Evolutionary conservation across 1,140 invertebrate species (phyloP), one percentile per base, ranked within the genome.

Genomic region (Dolichoris vasculosae): DNA sequence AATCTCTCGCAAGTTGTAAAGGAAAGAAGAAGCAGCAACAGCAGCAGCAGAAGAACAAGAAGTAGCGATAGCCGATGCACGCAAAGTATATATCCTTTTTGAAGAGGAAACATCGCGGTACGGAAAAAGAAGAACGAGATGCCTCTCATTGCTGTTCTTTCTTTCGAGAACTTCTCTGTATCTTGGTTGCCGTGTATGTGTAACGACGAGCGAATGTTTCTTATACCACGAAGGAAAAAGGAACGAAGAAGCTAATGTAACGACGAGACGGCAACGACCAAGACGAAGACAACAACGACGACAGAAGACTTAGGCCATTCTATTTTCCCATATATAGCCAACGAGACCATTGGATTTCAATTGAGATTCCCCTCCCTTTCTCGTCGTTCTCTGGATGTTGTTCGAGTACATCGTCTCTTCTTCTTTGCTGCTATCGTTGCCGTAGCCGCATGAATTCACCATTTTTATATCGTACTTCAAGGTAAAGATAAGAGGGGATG

Each of bases 71-170:
- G 86, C 67, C 85, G 88, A 83, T 89, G 89, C 88, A 90, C 88
- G 88, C 88, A 87, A 89, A 86, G 87, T 88, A 82, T 89, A 83
- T 76, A 64, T 75, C 40, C 87, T 88, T 88, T 89, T 87, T 78
- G 30, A 38, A 87, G 79, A 86, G 82, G 69, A 85, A 86, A 86
- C 85, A 88, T 84, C 77, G 38, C 30, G 63, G 26, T 13, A 64
- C 13, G 82, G 86, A 85, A 87, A 38, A 87, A 85, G 75, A 86
- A 77, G 85, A 88, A 89, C 84, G 48, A 86, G 64, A 67, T 67
- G 15, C 23, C 13, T 46, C 69, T 35, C 7, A 2, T 55, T 59
- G 0, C 8, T 77, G 15, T 30, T 77, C 23, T 35, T 48, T 77
- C n/a, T 51, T 51, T 77, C 75, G 26, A 73, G 26, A 48, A 76